Evolutionary conservation across 2,113 vertebrate genomes (phyloP), one percentile per base, ranked within the genome.

Genomic region (Tympanuchus pallidicinctus): DNA sequence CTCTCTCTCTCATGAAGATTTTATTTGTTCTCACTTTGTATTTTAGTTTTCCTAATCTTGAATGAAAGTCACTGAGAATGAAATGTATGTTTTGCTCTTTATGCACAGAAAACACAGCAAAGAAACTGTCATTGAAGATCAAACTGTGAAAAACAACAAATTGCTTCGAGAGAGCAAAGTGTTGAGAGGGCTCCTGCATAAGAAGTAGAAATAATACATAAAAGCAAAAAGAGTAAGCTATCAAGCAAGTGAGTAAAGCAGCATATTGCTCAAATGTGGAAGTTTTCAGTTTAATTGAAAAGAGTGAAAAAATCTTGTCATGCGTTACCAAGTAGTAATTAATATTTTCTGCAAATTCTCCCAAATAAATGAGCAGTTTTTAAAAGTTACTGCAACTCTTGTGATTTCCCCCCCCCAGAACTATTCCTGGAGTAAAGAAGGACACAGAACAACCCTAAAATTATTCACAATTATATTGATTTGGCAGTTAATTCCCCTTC

Each of bases 1-100:
- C 89, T 91, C 87, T 74, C 50, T 86, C 18, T 76, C 82, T 96
- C 91, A 95, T 92, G 72, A 95, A 96, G 94, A 94, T 92, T 96
- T 94, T 91, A 91, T 87, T 94, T 94, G 87, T 93, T 92, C 85
- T 92, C 43, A 67, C 87, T 96, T 96, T 93, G 87, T 92, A 91
- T 95, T 91, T 91, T 89, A 77, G 85, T 77, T 94, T 93, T 80
- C 61, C 69, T 91, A 88, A 91, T 91, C 94, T 86, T 91, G 87
- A 95, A 96, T 89, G 89, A 96, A 96, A 95, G 91, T 77, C 61
- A 71, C 20, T 59, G 82, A 86, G 64, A 80, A 69, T n/a, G 60
- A 93, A 96, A 91, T 89, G 32, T 82, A 89, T 80, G 79, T 91
- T 95, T 92, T 94, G 64, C 64, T 89, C 69, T 95, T 95, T 93